Base-by-base conservation (phyloP, 2,888 invertebrate species). In the Lydus trimaculatus region DNA sequence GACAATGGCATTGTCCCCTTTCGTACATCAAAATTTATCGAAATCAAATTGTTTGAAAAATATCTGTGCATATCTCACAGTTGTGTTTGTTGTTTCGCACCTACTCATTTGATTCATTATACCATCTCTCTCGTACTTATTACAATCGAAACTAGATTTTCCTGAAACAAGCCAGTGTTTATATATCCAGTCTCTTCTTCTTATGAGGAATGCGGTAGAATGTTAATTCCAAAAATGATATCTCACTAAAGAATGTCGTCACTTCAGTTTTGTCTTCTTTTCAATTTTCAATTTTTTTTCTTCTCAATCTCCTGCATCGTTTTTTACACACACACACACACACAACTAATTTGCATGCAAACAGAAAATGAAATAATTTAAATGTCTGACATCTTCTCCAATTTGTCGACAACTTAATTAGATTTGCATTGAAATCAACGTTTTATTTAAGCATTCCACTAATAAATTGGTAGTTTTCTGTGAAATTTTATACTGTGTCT, bases 221-320 rank as follows among this genome's bases (percentile, higher is more conserved):
- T 61, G 61, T 61, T 61, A 61, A 61, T 36, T 61, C 36, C 61
- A 61, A 61, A 61, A 61, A 31, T 39, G 61, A 61, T 61, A 61
- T 61, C 61, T 36, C 39, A 61, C 61, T 25, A 8, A 61, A 61
- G 61, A 61, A 61, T 61, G 61, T 61, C 39, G 59, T 48, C 48
- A 20, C 48, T 3, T 48, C 13, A 48, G 20, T 17, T 20, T n/a
- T n/a, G 9, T 48, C 48, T 20, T 48, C 48, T 20, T 48, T 48
- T 6, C 43, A 48, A 48, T 48, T 20, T 20, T 3, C 20, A 48
- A 48, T 48, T 48, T 48, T 48, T 48, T 20, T 6, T 36, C 36
- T 11, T 43, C 7, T n/a, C n/a, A 39, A 15, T 33, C 33, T 33
- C 11, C 33, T 39, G 39, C n/a, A 5, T 48, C 1, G 5, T 20